phyloP scores from a whole-genome alignment of 2,888 invertebrate genomes.

The Gari tellinella region DNA sequence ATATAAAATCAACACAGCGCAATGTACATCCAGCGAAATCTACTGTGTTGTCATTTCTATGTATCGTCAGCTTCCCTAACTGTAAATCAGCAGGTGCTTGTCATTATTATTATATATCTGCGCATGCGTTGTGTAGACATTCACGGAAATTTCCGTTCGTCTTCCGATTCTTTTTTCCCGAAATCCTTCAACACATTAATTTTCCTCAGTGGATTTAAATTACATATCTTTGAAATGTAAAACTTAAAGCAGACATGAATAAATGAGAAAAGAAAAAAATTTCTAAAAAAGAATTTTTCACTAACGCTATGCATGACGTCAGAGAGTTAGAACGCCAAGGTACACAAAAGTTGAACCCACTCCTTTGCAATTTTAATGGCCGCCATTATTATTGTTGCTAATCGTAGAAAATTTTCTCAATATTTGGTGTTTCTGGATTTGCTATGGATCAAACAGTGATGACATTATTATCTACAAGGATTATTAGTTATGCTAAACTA shows the following conservation, averaged over 20 bases:
- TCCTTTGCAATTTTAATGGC: constrained; percentile 75
- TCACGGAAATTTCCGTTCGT: constrained; percentile 35
- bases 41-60: too few relatives aligned
- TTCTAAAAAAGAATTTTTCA: neutral
- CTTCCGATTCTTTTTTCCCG: neutral
- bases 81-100: constrained; percentile 47
- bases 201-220: too few relatives aligned
- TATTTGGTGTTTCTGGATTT: constrained; percentile 20
- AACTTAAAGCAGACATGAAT: too few relatives aligned
- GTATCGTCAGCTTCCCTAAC: neutral
- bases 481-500: constrained; percentile 28
- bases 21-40: too few relatives aligned
- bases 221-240: too few relatives aligned
- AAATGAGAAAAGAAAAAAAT: constrained; percentile 4
- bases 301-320: constrained; percentile 61
- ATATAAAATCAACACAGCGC: too few relatives aligned
- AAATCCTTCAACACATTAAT: too few relatives aligned
- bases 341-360: constrained; percentile 69
- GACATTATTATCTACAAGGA: constrained; percentile 38
- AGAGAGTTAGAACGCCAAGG: constrained; percentile 64
- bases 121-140: constrained; percentile 47
- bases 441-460: constrained; percentile 53
- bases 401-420: constrained; percentile 14
- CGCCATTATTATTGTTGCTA: constrained; percentile 68
- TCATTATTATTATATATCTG: constrained; percentile 51